Percentiles rank a stretch among this genome's conserved stretches.
Conservation (phyloP, 2,113 vertebrate genomes). For the Poecile atricapillus region DNA sequence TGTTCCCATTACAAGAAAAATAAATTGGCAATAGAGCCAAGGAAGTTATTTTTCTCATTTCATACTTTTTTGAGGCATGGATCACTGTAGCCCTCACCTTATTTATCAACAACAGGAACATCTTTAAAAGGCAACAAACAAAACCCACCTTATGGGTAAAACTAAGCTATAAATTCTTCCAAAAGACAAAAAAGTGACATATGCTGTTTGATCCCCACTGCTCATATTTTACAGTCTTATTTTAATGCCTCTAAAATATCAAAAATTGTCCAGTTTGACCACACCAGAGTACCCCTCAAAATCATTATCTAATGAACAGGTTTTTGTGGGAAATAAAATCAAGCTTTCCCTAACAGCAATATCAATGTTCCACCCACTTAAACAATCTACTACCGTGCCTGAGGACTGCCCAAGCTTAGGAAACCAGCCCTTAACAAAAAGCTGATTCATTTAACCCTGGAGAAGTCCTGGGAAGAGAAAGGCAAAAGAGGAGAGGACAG, state of each 20-base stretch:
- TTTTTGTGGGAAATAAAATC: neutral
- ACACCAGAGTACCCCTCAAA: neutral
- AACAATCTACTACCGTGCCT: neutral
- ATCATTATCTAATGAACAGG: neutral
- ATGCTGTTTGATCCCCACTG: neutral
- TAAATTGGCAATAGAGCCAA: slow-evolving; percentile 6
- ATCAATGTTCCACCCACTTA: neutral
- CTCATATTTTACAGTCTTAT: neutral
- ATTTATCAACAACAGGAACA: neutral
- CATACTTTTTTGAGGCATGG: neutral
- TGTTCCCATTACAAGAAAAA: neutral
- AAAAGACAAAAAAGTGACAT: neutral
- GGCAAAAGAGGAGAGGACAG: neutral
- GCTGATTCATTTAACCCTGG: neutral
- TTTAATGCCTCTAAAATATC: neutral
- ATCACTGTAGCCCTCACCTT: neutral
- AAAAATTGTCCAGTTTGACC: neutral
- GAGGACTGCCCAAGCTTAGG: neutral
- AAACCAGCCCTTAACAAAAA: neutral
- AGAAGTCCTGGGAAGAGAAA: neutral
- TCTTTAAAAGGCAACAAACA: neutral
- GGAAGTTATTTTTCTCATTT: neutral
- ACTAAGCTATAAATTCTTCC: neutral
- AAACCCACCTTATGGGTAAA: neutral
- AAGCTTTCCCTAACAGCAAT: neutral